A percentile compares a stretch with the other conserved stretches of the same genome.
Conservation (phyloP, 2,113 vertebrate species). For the Isichthys henryi region DNA sequence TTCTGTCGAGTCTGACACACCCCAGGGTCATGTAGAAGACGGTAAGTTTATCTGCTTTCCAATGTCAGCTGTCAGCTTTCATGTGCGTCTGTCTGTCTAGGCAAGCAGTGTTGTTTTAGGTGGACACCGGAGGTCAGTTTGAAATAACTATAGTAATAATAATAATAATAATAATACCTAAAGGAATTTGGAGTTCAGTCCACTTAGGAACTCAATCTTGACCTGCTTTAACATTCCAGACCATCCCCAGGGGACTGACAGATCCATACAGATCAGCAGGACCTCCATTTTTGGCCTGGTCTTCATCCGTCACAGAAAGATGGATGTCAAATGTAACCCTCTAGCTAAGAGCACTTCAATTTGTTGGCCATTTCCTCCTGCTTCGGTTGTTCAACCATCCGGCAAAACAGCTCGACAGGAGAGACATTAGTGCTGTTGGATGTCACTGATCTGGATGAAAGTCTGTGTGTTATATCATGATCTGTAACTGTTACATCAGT, state of each 20-base stretch:
- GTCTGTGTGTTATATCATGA: background rate
- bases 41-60: background rate
- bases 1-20: background rate
- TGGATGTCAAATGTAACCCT: background rate
- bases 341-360: background rate
- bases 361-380: background rate
- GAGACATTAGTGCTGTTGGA: background rate
- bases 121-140: background rate
- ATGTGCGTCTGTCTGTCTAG: background rate
- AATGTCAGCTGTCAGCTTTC: background rate
- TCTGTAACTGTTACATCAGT: slow-evolving; percentile 13
- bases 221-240: background rate
- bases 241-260: background rate
- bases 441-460: background rate
- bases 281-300: background rate
- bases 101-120: background rate
- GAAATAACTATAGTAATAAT: background rate
- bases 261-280: background rate
- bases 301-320: background rate
- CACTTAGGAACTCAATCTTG: background rate
- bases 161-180: background rate
- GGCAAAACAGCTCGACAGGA: background rate
- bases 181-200: background rate
- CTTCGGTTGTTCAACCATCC: background rate
- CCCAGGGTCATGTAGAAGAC: background rate